These are phyloP conservation scores for Montipora foliosa DNA, from an alignment of 64 coral and sea anemone species.

Conservation along the genomic window DNA sequence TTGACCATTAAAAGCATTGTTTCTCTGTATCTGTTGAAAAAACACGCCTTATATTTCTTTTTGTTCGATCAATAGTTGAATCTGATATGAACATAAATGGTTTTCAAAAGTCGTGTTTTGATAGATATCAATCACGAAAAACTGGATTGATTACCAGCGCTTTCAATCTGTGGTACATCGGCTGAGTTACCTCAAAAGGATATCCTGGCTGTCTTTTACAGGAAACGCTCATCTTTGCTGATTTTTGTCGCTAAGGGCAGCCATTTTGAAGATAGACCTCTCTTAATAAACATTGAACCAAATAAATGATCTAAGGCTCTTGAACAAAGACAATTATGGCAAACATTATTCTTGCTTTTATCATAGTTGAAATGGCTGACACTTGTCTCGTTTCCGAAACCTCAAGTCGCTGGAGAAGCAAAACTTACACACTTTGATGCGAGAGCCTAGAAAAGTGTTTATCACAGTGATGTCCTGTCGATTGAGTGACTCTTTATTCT, in stretches of 20 bases:
- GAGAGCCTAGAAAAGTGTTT: not conserved
- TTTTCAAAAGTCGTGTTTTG: not conserved
- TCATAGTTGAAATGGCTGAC: not conserved
- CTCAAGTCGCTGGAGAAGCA: not conserved
- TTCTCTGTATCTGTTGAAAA: not conserved
- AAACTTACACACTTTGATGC: not conserved
- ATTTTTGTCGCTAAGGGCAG: not conserved
- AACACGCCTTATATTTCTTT: slow-evolving; percentile 27
- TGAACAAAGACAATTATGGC: not conserved
- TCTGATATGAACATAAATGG: slow-evolving; percentile 7
- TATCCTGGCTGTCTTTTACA: not conserved
- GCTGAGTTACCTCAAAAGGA: not conserved
- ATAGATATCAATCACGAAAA: not conserved
- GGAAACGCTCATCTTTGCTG: not conserved
- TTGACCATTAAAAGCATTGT: not conserved
- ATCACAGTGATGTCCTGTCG: not conserved
- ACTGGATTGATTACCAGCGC: no score
- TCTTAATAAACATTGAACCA: not conserved
- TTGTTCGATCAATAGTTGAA: not conserved
- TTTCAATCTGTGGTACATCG: no score
- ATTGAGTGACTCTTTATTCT: not conserved
- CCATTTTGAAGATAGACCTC: not conserved
- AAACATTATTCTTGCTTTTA: not conserved
- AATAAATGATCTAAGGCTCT: not conserved
- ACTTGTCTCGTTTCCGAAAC: not conserved